Base-by-base conservation (phyloP, 2,888 invertebrate species). In the Empis stercorea region DNA sequence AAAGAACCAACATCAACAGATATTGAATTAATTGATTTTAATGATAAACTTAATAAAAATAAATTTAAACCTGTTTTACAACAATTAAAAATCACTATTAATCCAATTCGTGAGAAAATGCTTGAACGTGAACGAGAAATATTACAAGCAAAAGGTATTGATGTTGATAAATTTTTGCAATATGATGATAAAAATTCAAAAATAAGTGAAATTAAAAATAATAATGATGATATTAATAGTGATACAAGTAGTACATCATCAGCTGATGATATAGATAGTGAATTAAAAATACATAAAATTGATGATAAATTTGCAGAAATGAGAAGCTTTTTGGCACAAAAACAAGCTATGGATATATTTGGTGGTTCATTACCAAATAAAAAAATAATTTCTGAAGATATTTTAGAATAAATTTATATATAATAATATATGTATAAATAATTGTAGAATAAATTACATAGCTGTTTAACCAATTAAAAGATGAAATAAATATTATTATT, bases 51-150 rank as follows among this genome's bases (percentile, higher is more conserved):
- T 2, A 66, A 66, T 1, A 65, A 64, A 46, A 61, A 62, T n/a
- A 63, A 59, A 51, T 69, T 69, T 30, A 63, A 63, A 43, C 69
- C 69, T 0, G 70, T 70, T 5, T 55, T 70, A 9, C 60, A 59
- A 10, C 69, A 70, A 49, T 57, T 70, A 1, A 68, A 66, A 43
- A 54, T 61, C 55, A 65, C 64, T 47, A 67, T 70, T 34, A 63
- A 66, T 58, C 69, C 70, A 9, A 70, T 70, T 54, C 59, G 65
- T 0, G 58, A 62, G 20, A 61, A 64, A 6, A 67, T 70, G 66
- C 53, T 66, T 7, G 60, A 64, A 41, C 66, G 65, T 43, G 69
- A 70, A 47, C 61, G 64, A 4, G 57, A 61, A 36, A 61, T 67
- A 14, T 53, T 70, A 10, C 54, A 64, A 6, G 54, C 63, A 14